Conservation (phyloP, 1,140 invertebrate species). For the Aphis gossypii region DNA sequence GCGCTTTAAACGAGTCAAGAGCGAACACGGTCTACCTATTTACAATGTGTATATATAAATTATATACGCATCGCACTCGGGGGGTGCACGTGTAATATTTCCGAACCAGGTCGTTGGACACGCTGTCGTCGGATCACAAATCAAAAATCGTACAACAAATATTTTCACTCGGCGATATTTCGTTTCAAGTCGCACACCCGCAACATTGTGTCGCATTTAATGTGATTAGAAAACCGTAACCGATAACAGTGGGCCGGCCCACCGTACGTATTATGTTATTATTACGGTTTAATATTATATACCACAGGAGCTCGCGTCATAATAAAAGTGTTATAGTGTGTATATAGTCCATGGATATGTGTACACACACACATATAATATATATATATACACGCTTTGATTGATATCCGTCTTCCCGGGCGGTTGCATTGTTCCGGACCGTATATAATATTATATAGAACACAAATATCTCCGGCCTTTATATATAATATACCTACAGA, state of each 20-base stretch:
- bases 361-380: too few species aligned
- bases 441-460: neutral
- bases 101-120: neutral
- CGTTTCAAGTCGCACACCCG: neutral
- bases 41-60: neutral
- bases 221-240: neutral
- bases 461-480: neutral
- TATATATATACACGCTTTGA: neutral
- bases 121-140: conserved; percentile 4
- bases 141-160: neutral
- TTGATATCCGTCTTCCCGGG: conserved; percentile 18
- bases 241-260: neutral
- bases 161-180: neutral
- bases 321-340: neutral
- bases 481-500: neutral
- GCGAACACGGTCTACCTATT: neutral
- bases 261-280: conserved; percentile 3
- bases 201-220: neutral
- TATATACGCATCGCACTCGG: neutral
- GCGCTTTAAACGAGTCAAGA: neutral
- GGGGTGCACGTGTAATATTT: neutral
- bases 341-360: neutral
- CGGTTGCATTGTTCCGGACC: conserved; percentile 1
- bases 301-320: neutral
- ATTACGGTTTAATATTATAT: neutral